These are phyloP conservation scores for Capra hircus DNA, from an alignment of 2,113 vertebrate species.

Conservation along the genomic window DNA sequence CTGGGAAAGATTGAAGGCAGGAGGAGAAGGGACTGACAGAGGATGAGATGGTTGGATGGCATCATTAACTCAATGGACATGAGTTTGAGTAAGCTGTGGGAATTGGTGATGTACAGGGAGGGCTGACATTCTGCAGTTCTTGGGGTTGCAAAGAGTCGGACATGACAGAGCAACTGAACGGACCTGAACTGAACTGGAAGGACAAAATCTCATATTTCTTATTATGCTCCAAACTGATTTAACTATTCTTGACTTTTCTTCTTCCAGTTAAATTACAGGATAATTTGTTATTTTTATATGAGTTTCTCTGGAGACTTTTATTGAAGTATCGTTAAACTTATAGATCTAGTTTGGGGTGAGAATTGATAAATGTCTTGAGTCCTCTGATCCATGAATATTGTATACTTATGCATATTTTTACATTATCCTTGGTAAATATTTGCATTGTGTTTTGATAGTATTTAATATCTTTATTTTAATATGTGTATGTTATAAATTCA, in stretches of 20 bases:
- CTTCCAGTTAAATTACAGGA: not conserved
- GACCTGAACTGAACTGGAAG: not conserved
- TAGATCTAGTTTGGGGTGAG: not conserved
- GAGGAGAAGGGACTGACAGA: not conserved
- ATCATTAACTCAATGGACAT: not conserved
- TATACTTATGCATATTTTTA: not conserved
- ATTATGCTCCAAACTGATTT: not conserved
- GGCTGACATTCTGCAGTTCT: not conserved
- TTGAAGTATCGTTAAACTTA: not conserved
- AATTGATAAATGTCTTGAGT: not conserved
- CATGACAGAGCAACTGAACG: fast-evolving
- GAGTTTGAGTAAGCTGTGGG: not conserved
- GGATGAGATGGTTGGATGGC: not conserved
- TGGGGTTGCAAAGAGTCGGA: not conserved
- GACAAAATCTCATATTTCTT: not conserved
- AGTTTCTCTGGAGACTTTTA: not conserved
- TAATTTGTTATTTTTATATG: not conserved
- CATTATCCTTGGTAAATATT: not conserved
- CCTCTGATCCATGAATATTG: not conserved
- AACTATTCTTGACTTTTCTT: not conserved
- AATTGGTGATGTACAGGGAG: not conserved
- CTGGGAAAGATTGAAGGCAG: not conserved
- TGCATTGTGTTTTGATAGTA: not conserved
- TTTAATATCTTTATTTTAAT: not conserved
- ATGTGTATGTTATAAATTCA: not conserved